Evolutionary conservation across 1,140 invertebrate genomes (phyloP), one percentile per base, ranked within the genome.

Genomic region (Ceratosolen fusciceps): DNA sequence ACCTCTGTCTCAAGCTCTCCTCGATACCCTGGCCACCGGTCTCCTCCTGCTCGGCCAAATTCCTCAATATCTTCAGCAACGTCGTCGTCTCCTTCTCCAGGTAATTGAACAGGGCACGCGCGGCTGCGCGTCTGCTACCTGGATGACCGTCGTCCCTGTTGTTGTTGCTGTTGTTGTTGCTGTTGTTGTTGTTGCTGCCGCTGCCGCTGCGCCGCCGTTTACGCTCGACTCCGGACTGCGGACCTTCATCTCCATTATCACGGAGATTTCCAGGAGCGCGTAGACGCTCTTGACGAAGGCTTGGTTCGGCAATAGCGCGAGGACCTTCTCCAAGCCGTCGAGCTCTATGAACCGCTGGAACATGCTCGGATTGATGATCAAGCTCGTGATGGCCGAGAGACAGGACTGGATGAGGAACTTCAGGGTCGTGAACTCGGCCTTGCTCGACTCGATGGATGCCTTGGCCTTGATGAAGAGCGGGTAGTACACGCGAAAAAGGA

Each of bases 371-470:
- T 92, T 91, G 24, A 90, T 89, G 5, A 94, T 88, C 0, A 94
- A 86, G 82, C 89, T 92, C 0, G 93, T 90, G 74, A 93, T 93
- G 1, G 92, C 90, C 5, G 92, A 92, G 2, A 94, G 83, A 60
- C 92, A 93, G 0, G 93, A 92, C 16, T 92, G 90, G 4, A 93
- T 90, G 0, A 93, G 84, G 83, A 93, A 93, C 62, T 92, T 93
- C 0, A 91, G 89, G 0, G 88, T 85, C 24, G 62, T 47, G 16
- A 67, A 72, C 24, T 75, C 79, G 7, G 90, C 87, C n/a, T 88
- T 90, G 26, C 84, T 81, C 19, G 87, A 88, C 56, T 91, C 85
- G 0, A 81, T 49, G 7, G 85, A 82, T 77, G 90, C 92, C 81
- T 93, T 93, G 0, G 92, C 89, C 14, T 90, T 91, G 10, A 92